Evolutionary conservation across 2,113 vertebrate species (phyloP).

Genomic region (Ranitomeya variabilis): DNA sequence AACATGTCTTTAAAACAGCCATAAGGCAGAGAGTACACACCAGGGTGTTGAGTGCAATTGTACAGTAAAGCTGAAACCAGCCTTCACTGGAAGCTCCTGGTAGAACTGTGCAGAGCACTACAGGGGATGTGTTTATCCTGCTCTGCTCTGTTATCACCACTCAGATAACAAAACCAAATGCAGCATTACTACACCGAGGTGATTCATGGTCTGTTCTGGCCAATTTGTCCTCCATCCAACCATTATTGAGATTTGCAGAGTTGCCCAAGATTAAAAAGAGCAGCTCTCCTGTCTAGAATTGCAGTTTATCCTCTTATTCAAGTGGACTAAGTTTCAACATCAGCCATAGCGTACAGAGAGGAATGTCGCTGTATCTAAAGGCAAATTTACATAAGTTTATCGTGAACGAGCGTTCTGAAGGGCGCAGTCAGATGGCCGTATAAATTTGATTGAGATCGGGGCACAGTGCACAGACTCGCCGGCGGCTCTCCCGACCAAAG

Average conservation of each 20-base stretch:
- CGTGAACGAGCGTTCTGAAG: no score
- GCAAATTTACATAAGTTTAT: no score
- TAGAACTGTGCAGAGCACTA: background rate
- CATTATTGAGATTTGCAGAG: background rate
- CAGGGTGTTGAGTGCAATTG: background rate
- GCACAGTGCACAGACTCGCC: no score
- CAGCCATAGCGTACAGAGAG: no score
- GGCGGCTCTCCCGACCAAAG: no score
- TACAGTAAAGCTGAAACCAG: background rate
- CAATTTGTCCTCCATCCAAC: background rate
- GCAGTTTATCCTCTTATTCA: no score
- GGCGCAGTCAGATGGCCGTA: no score
- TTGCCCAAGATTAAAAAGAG: background rate
- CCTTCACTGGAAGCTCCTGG: background rate
- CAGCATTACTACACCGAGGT: background rate
- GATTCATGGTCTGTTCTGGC: background rate
- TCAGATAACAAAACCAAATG: slow-evolving; percentile 5
- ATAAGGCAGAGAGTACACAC: background rate
- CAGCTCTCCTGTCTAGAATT: no score
- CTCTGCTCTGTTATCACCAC: background rate
- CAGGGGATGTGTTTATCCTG: slow-evolving; percentile 15
- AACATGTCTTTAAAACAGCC: background rate
- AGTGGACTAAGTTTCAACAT: no score
- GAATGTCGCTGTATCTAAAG: no score
- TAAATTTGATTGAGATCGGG: no score